These are phyloP conservation scores for Notospermus geniculatus DNA, from an alignment of 1,140 invertebrate species.

Conservation along the genomic window DNA sequence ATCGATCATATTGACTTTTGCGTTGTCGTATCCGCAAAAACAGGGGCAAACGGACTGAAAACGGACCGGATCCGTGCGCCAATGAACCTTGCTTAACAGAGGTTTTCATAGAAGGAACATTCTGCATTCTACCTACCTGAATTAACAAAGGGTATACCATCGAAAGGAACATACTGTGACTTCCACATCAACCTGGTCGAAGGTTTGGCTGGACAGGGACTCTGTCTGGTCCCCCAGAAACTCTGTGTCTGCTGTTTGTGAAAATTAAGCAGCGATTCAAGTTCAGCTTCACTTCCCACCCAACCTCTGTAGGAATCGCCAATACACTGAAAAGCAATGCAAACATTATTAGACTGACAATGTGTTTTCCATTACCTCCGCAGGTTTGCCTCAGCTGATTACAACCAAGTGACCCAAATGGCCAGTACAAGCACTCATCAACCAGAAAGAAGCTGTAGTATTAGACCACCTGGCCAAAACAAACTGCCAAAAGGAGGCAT, in stretches of 20 bases:
- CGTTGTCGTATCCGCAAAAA: too few relatives aligned
- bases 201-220: slow-evolving; percentile 46
- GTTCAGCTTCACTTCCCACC: slow-evolving; percentile 50
- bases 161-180: slow-evolving; percentile 57
- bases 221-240: slow-evolving; percentile 56
- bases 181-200: slow-evolving; percentile 57
- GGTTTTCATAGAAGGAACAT: too few relatives aligned
- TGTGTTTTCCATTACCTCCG: too few relatives aligned
- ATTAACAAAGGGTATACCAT: slow-evolving; percentile 56
- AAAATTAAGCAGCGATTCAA: slow-evolving; percentile 51
- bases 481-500: background rate
- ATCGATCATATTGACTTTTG: too few relatives aligned
- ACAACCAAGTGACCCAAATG: too few relatives aligned
- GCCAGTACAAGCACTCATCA: too few relatives aligned
- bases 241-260: slow-evolving; percentile 56
- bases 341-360: background rate
- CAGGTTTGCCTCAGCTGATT: too few relatives aligned
- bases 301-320: slow-evolving; percentile 55
- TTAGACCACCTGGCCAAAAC: too few relatives aligned
- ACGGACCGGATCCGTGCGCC: too few relatives aligned
- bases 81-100: too few relatives aligned
- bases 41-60: too few relatives aligned
- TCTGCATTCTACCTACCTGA: too few relatives aligned
- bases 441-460: background rate
- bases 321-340: slow-evolving; percentile 42